A percentile compares a stretch with the other conserved stretches of the same genome.
Conservation (phyloP, 2,888 invertebrate genomes). For the Lacanobia oleracea region DNA sequence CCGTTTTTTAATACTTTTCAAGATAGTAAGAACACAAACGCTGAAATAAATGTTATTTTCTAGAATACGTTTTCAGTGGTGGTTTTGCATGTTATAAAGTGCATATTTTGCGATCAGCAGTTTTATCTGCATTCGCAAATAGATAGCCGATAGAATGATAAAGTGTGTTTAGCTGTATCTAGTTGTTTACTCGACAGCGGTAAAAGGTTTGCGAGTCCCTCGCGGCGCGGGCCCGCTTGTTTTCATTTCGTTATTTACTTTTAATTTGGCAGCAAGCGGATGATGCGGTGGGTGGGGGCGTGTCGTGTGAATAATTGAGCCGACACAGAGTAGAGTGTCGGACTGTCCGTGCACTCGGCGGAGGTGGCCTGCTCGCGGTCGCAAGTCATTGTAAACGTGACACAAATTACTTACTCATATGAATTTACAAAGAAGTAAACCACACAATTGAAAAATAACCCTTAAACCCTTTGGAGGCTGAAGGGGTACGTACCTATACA, state of each 20-base stretch:
- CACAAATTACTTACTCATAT: constrained; percentile 25
- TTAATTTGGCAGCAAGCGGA: constrained; percentile 91
- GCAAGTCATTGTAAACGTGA: constrained; percentile 45
- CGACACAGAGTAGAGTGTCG: constrained; percentile 78
- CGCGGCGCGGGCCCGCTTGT: constrained; percentile 85
- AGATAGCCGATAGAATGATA: constrained; percentile 88
- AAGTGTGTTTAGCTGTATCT: constrained; percentile 86
- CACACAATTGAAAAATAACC: neutral
- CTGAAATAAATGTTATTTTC: constrained; percentile 9
- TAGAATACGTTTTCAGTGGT: constrained; percentile 16
- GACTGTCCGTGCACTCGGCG: constrained; percentile 63
- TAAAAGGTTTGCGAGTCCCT: constrained; percentile 90
- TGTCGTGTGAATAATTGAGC: constrained; percentile 89
- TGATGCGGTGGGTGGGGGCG: constrained; percentile 85
- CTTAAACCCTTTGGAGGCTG: no score
- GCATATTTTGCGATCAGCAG: constrained; percentile 77
- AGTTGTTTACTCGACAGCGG: constrained; percentile 88
- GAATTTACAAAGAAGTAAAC: neutral
- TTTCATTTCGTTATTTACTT: constrained; percentile 91
- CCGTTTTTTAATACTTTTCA: no score
- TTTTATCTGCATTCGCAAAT: constrained; percentile 85
- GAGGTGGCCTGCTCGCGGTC: constrained; percentile 30
- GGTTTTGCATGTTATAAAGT: constrained; percentile 57
- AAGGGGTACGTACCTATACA: neutral
- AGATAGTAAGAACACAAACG: neutral